Evolutionary conservation across 2,113 vertebrate species (phyloP), one percentile per base, ranked within the genome.

Genomic region (Fukomys damarensis): DNA sequence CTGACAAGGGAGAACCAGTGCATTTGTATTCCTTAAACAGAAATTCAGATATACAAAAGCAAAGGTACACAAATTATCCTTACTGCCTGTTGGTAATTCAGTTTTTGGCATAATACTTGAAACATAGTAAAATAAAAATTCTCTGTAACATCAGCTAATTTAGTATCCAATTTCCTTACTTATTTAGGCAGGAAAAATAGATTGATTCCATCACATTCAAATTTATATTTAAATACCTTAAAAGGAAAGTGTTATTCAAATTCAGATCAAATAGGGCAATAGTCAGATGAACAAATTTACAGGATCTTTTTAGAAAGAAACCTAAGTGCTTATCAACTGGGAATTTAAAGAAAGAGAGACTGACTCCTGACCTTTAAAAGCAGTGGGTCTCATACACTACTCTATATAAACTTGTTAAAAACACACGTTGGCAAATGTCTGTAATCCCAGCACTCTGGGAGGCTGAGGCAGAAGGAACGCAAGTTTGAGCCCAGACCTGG

Each of bases 41-140:
- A 96, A 97, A 93, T 86, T 82, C 46, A 93, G 38, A 87, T 35
- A 85, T 7, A 52, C 17, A 79, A 90, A 91, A 94, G 61, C 4
- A 41, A 32, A 89, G 93, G 46, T 52, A 49, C 63, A 66, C 22
- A 65, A 61, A 86, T 74, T 56, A 92, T 59, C 80, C 56, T 91
- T 84, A 65, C 2, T 80, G 24, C 12, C 28, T 81, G 4, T 30
- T 86, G 46, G 20, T 85, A 95, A 86, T 90, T 93, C 38, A 72
- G 17, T 54, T 82, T 82, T 79, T 88, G 80, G 26, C 5, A 92
- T 30, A 86, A 63, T 30, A n/a, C 22, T 61, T 43, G 16, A 20
- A 3, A 65, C 59, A 30, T 49, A 58, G 66, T 70, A 43, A 90
- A 79, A 81, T 61, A 87, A 93, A 90, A 95, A 91, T 56, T 86